Evolutionary conservation across 2,113 vertebrate species (phyloP).

Genomic region (Kobus ellipsiprymnus): DNA sequence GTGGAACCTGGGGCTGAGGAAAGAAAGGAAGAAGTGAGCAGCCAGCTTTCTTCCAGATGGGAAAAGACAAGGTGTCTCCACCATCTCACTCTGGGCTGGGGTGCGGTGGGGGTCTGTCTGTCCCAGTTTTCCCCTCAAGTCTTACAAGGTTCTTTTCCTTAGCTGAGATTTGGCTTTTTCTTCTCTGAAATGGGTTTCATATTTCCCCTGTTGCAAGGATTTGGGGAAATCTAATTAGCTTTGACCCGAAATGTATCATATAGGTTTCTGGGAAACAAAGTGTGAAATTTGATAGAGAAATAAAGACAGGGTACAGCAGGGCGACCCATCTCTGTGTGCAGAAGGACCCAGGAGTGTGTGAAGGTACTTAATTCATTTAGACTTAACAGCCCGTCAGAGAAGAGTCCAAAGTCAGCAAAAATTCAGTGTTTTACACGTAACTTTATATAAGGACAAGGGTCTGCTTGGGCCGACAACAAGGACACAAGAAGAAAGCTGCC

Average conservation of each 20-base stretch:
- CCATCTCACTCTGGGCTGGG: background rate
- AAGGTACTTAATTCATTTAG: background rate
- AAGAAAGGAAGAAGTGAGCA: background rate
- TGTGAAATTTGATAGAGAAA: background rate
- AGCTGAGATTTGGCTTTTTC: background rate
- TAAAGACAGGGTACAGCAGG: background rate
- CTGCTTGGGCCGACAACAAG: background rate
- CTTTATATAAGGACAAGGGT: background rate
- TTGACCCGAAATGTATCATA: background rate
- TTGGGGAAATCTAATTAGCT: background rate
- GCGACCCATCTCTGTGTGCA: background rate
- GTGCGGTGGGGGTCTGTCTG: fast-evolving
- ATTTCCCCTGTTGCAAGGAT: background rate
- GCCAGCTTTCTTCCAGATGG: background rate
- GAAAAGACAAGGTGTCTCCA: background rate
- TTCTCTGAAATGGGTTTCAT: background rate
- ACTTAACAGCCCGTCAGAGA: background rate
- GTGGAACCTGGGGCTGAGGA: background rate
- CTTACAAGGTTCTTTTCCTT: background rate
- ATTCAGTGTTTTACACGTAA: background rate
- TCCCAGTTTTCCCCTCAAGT: background rate
- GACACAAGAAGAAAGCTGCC: background rate
- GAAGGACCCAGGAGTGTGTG: background rate
- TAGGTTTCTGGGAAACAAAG: background rate
- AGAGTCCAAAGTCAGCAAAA: background rate